Conservation (phyloP, 1,140 invertebrate genomes). For the Cotesia vestalis region DNA sequence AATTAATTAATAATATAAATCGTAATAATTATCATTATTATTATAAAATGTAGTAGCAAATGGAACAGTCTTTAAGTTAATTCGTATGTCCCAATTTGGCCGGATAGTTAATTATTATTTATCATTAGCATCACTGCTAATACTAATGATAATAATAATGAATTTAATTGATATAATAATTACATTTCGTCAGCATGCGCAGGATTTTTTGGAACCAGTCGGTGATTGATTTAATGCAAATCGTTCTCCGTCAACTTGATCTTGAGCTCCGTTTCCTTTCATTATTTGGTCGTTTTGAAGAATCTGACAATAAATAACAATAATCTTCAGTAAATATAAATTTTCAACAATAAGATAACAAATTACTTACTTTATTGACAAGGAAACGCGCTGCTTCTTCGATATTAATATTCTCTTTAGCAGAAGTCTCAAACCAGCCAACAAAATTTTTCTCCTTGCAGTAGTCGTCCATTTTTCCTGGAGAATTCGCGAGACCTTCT, state of each 20-base stretch:
- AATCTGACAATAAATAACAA: conserved; percentile 64
- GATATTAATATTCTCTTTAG: conserved; percentile 98
- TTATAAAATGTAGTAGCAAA: too few species aligned
- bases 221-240: conserved; percentile 71
- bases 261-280: conserved; percentile 69
- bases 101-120: too few species aligned
- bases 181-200: conserved; percentile 70
- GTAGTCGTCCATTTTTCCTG: conserved; percentile 92
- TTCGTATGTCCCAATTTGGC: too few species aligned
- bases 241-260: conserved; percentile 69
- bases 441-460: conserved; percentile 94
- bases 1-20: too few species aligned
- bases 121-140: too few species aligned
- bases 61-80: too few species aligned
- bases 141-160: too few species aligned
- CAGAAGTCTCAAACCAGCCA: conserved; percentile 98
- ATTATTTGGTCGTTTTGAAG: conserved; percentile 76
- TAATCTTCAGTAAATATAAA: neutral
- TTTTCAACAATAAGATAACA: neutral
- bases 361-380: conserved; percentile 79
- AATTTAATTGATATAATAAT: conserved; percentile 7
- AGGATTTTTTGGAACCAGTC: conserved; percentile 67
- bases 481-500: conserved; percentile 86
- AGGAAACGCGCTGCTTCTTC: conserved; percentile 93
- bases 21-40: too few species aligned